Evolutionary conservation across 2,888 invertebrate genomes (phyloP).

Genomic region (Ochlodes sylvanus): DNA sequence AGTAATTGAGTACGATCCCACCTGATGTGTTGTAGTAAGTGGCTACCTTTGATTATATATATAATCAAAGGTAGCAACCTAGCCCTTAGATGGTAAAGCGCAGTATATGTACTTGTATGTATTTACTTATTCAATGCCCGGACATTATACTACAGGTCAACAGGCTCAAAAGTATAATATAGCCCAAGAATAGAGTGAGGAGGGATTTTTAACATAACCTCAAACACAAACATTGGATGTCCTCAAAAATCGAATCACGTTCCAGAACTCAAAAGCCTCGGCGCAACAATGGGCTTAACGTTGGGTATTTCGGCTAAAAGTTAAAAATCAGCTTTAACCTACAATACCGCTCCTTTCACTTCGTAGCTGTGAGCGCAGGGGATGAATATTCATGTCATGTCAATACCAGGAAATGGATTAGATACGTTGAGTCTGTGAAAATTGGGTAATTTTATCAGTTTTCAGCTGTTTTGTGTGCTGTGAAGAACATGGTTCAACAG

Average conservation of each 20-base stretch:
- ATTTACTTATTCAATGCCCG: not conserved
- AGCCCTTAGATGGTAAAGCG: too few relatives aligned
- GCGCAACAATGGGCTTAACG: slow-evolving; percentile 13
- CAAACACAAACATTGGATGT: slow-evolving; percentile 2
- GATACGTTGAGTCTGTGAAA: slow-evolving; percentile 8
- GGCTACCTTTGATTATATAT: too few relatives aligned
- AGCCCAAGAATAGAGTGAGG: not conserved
- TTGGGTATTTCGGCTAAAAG: slow-evolving; percentile 12
- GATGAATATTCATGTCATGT: slow-evolving; percentile 18
- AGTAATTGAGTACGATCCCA: too few relatives aligned
- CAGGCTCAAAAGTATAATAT: not conserved
- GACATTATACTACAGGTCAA: not conserved
- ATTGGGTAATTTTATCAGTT: not conserved
- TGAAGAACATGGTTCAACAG: not conserved
- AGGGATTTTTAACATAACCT: not conserved
- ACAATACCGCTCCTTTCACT: slow-evolving; percentile 13
- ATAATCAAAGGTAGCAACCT: too few relatives aligned
- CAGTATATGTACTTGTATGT: too few relatives aligned
- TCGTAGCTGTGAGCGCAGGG: not conserved
- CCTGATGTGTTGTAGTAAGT: too few relatives aligned
- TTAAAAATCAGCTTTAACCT: slow-evolving; percentile 4
- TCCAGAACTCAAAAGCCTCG: slow-evolving; percentile 13
- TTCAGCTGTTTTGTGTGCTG: not conserved
- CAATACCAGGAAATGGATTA: slow-evolving; percentile 14
- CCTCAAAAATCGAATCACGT: slow-evolving; percentile 20